These are phyloP conservation scores for Blastobasis lacticolella DNA, from an alignment of 2,888 invertebrate genomes.

Conservation along the genomic window DNA sequence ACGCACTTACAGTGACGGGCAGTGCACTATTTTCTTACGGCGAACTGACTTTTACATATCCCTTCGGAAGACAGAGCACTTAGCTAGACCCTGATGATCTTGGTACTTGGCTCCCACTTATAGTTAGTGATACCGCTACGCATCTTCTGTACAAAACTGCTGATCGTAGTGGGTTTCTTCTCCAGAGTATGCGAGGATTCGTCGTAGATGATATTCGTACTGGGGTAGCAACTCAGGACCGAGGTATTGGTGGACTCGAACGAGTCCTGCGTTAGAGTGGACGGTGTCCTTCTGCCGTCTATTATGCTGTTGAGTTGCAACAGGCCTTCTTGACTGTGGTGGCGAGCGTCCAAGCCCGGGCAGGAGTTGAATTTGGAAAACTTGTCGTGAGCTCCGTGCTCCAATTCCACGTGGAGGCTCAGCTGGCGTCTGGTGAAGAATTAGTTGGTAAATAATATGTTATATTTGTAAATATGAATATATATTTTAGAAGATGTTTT, in stretches of 20 bases:
- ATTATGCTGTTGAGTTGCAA: background rate
- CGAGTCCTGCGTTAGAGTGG: background rate
- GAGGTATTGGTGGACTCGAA: constrained; percentile 5
- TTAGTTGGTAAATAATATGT: background rate
- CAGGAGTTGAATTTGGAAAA: constrained; percentile 49
- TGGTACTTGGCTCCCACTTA: constrained; percentile 56
- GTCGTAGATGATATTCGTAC: constrained; percentile 44
- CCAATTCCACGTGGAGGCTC: constrained; percentile 42
- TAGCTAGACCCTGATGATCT: constrained; percentile 42
- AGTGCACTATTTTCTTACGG: no score
- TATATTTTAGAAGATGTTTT: no score
- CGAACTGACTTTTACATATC: no score
- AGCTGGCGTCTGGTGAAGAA: constrained; percentile 39
- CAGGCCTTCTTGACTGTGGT: constrained; percentile 14
- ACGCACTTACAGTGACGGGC: no score
- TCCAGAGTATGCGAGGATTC: constrained; percentile 34
- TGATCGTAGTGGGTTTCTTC: constrained; percentile 29
- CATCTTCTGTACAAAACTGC: constrained; percentile 27
- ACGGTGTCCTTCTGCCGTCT: background rate
- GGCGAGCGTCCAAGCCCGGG: constrained; percentile 24
- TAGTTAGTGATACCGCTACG: constrained; percentile 29
- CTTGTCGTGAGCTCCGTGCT: constrained; percentile 40
- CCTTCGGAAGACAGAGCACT: no score
- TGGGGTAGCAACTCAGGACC: constrained; percentile 33
- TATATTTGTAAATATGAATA: no score